Base-by-base conservation (phyloP, 2,888 invertebrate species). In the Adineta ricciae region DNA sequence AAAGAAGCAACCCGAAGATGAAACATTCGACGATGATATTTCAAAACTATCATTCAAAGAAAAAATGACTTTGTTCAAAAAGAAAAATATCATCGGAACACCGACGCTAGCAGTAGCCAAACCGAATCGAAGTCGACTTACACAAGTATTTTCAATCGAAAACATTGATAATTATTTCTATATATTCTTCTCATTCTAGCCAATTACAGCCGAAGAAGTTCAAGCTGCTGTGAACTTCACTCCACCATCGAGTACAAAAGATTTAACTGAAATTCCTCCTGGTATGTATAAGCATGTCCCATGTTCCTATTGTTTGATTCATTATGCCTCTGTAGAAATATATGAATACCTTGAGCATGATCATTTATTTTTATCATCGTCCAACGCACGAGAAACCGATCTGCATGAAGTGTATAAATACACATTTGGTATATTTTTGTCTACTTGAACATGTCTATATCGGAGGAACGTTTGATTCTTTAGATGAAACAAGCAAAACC, bases 31-130 rank as follows among this genome's bases (percentile, higher is more conserved):
- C 19, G 78, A 78, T 78, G 78, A 78, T 41, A 78, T 41, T n/a
- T 78, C 78, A 14, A 78, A 78, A 78, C n/a, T 78, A 78, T 78
- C 78, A 41, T 78, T 78, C 8, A 78, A 78, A 78, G 78, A 78
- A 41, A 78, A 78, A 78, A 78, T 78, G 78, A 78, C 41, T 8
- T 41, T 78, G n/a, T 78, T 78, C 14, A n/a, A 78, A 36, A 38
- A 78, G 32, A 78, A 78, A 9, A 78, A 78, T 36, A 2, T 32
- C 9, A 9, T 1, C 4, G 78, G n/a, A 38, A 5, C 21, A 38
- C 2, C 41, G 41, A 4, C 41, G n/a, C 19, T 38, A 73, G 24
- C 73, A 38, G 24, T 38, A n/a, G 36, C 19, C 5, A 78, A 78
- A 41, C 19, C 36, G 2, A 78, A 24, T 78, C 78, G 78, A n/a